Base-by-base conservation (phyloP, 2,797 vertebrate species). In the Lithobates sylvaticus region DNA sequence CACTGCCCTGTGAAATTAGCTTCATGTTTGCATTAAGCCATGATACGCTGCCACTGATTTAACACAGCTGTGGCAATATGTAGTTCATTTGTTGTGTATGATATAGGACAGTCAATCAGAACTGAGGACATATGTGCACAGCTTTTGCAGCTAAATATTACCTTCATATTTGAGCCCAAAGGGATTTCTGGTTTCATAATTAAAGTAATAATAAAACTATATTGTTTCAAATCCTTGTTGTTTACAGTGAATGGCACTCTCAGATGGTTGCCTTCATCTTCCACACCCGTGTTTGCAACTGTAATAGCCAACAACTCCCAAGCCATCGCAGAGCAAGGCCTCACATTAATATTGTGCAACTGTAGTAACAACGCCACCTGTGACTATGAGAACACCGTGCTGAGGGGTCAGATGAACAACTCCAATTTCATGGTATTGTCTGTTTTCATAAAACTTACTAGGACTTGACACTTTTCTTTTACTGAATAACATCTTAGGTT, bases 331-430 rank as follows among this genome's bases (percentile, higher is more conserved):
- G 81, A 77, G 32, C 42, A 88, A 39, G 73, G 34, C 29, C 64
- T 89, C 21, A 89, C 87, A n/a, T 67, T 89, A 61, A 79, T 68
- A 10, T 44, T 89, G 36, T 89, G 89, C 50, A 88, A 87, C 54
- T 89, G 89, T 9, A 85, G 78, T 50, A 88, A 86, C 73, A 88
- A 89, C 82, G 83, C 77, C 65, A 88, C 34, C 27, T 89, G 89
- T 27, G 42, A 78, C 4, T 88, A 69, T 81, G 74, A 88, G 13
- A 18, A 36, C 3, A 7, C 36, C 23, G 50, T 23, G 16, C 5
- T 78, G 32, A 78, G 18, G 36, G 64, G 83, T 68, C 70, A 29
- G 15, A 73, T 70, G 50, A 71, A 78, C 70, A 88, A 70, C 34
- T 58, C 54, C 54, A 58, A 58, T 5, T 88, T 88, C 68, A 67